Conservation (phyloP, 2,888 invertebrate species). For the Craniophora ligustri region DNA sequence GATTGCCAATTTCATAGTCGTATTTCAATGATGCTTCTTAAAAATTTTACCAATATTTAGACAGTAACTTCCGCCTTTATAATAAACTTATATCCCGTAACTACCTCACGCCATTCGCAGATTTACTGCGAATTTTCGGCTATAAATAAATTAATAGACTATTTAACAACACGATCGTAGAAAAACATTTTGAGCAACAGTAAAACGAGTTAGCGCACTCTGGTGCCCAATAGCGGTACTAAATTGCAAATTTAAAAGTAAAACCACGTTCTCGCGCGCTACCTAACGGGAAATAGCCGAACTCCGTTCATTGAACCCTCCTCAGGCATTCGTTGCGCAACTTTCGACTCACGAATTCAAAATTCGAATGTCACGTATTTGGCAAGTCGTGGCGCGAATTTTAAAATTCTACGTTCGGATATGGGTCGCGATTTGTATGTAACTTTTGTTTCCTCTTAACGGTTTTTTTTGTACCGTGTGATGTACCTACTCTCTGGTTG, state of each 20-base stretch:
- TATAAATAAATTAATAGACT: conserved; percentile 16
- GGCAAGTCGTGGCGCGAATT: conserved; percentile 72
- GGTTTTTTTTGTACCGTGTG: conserved; percentile 45
- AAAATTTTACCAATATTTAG: no score
- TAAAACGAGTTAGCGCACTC: conserved; percentile 70
- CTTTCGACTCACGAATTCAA: conserved; percentile 58
- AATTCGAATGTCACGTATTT: conserved; percentile 62
- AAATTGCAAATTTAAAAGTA: conserved; percentile 84
- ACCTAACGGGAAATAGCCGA: conserved; percentile 83
- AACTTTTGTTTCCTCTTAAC: conserved; percentile 53
- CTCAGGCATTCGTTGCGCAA: conserved; percentile 69
- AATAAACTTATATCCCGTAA: not conserved
- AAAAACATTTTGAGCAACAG: conserved; percentile 27
- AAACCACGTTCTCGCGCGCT: conserved; percentile 80
- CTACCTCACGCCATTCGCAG: not conserved
- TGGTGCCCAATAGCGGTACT: conserved; percentile 80
- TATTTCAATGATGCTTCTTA: no score
- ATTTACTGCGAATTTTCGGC: conserved; percentile 3
- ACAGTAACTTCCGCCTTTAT: not conserved
- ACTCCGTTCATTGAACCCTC: conserved; percentile 81
- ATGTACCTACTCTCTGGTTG: conserved; percentile 30
- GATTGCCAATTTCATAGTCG: no score
- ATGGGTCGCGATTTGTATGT: conserved; percentile 73
- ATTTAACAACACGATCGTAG: not conserved
- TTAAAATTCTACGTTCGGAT: conserved; percentile 68